These are phyloP conservation scores for Salvelinus alpinus DNA, from an alignment of 2,113 vertebrate genomes.

Conservation along the genomic window DNA sequence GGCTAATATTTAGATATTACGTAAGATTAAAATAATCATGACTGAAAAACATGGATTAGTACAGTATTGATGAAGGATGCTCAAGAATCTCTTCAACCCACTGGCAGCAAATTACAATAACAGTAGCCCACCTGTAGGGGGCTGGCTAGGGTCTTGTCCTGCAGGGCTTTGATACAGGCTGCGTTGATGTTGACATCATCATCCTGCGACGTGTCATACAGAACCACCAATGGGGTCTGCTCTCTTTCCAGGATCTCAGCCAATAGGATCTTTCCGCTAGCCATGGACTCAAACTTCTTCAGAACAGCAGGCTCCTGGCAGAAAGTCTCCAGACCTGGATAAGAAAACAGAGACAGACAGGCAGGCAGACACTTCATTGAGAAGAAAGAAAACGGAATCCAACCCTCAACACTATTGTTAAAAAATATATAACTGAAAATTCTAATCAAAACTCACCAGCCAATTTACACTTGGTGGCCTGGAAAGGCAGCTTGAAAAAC, in stretches of 20 bases:
- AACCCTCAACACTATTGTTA: not conserved
- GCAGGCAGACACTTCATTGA: not conserved
- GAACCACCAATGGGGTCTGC: conserved; percentile 83
- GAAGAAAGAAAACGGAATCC: too few species aligned
- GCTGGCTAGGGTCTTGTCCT: conserved; percentile 82
- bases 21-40: too few species aligned
- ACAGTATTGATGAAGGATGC: too few species aligned
- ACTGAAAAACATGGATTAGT: too few species aligned
- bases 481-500: conserved; percentile 87
- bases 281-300: conserved; percentile 85
- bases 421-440: not conserved
- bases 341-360: conserved; percentile 25
- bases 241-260: conserved; percentile 88
- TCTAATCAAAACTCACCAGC: conserved; percentile 80
- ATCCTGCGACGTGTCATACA: conserved; percentile 96
- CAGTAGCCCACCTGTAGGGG: conserved; percentile 81
- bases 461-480: conserved; percentile 89
- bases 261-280: conserved; percentile 87
- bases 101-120: too few species aligned
- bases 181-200: conserved; percentile 97
- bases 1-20: too few species aligned
- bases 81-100: too few species aligned
- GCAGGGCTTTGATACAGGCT: conserved; percentile 84
- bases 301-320: conserved; percentile 83
- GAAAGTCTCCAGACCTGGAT: conserved; percentile 86